These are phyloP conservation scores for Aegotheles bennettii DNA, from an alignment of 2,113 vertebrate genomes.

Conservation along the genomic window DNA sequence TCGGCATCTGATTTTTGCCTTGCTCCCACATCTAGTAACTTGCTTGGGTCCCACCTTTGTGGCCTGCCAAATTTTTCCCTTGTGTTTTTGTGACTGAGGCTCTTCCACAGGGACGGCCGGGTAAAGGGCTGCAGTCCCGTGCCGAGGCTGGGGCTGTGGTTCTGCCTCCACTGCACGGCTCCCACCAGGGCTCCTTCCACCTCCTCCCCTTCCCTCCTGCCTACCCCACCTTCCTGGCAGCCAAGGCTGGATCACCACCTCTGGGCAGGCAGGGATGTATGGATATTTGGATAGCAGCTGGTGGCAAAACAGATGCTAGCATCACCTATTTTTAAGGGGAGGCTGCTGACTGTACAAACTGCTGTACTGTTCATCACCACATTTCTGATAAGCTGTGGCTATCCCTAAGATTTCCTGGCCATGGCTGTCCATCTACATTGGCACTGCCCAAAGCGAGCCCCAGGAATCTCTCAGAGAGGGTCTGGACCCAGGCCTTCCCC, in stretches of 20 bases:
- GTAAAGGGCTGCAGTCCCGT: background rate
- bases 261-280: background rate
- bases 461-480: background rate
- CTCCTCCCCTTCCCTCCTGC: background rate
- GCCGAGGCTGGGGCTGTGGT: background rate
- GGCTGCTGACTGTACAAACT: background rate
- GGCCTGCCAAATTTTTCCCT: background rate
- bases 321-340: background rate
- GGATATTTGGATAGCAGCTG: background rate
- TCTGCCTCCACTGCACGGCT: background rate
- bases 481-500: background rate
- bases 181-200: background rate
- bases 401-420: background rate
- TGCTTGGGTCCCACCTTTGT: background rate
- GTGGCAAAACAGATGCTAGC: background rate
- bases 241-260: background rate
- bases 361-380: fast-evolving
- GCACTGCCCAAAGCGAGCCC: background rate
- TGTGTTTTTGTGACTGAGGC: background rate
- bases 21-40: background rate
- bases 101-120: fast-evolving
- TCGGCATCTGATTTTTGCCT: background rate
- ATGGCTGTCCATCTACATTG: fast-evolving
- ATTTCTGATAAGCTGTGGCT: background rate
- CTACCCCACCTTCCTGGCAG: background rate